Percentiles rank a stretch among this genome's conserved stretches.
Evolutionary conservation across 2,113 vertebrate species (phyloP).

Genomic region (Henicopernis longicauda): DNA sequence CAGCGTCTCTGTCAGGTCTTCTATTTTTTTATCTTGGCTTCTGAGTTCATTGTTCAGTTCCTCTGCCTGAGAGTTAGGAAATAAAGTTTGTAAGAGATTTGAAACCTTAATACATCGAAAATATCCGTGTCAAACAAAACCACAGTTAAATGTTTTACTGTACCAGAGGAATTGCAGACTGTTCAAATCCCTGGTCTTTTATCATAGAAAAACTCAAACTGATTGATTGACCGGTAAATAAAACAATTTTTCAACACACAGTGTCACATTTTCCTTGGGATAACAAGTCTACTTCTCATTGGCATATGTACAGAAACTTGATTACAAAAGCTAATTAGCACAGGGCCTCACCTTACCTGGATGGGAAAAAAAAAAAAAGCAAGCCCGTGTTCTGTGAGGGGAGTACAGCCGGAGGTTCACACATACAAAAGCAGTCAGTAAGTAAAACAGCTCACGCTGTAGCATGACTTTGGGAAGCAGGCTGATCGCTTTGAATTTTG

Average conservation of each 20-base stretch:
- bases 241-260: neutral
- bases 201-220: neutral
- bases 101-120: neutral
- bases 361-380: too few species aligned
- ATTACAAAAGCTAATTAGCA: neutral
- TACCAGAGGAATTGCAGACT: too few species aligned
- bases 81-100: neutral
- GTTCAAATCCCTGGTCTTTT: neutral
- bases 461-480: neutral
- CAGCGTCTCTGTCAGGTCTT: conserved; percentile 64
- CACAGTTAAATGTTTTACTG: accelerated
- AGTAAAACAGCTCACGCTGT: accelerated
- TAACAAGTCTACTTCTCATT: neutral
- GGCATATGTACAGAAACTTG: neutral
- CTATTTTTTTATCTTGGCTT: conserved; percentile 69
- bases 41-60: conserved; percentile 59
- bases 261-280: neutral
- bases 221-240: neutral
- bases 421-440: neutral
- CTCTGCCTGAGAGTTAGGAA: conserved; percentile 59
- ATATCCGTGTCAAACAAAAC: neutral
- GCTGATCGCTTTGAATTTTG: neutral
- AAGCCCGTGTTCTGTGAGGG: accelerated
- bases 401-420: neutral
- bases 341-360: neutral